Conservation (phyloP, 2,888 invertebrate genomes). For the Campopleginae sp. region DNA sequence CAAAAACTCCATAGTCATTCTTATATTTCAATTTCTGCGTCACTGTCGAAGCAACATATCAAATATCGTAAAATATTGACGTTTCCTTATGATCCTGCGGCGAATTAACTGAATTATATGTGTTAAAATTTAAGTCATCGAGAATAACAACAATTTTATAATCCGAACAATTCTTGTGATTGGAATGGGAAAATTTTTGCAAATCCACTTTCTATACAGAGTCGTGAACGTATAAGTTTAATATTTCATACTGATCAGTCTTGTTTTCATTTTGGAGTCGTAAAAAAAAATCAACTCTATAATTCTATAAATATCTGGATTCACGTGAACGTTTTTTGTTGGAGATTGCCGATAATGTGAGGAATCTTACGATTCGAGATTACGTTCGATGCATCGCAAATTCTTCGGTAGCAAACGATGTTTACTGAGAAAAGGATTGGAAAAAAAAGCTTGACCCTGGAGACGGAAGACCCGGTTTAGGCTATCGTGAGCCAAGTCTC, state of each 20-base stretch:
- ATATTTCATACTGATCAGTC: too few relatives aligned
- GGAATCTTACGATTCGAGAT: not conserved
- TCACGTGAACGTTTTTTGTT: too few relatives aligned
- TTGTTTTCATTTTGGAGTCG: too few relatives aligned
- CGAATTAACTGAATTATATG: not conserved
- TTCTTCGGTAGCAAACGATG: slow-evolving; percentile 8
- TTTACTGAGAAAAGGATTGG: slow-evolving; percentile 28
- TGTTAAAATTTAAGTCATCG: not conserved
- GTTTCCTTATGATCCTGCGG: not conserved
- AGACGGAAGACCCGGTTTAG: slow-evolving; percentile 28
- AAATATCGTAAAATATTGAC: not conserved
- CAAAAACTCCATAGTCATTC: slow-evolving; percentile 34
- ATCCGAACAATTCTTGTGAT: not conserved
- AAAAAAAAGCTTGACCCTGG: slow-evolving; percentile 51
- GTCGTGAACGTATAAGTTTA: too few relatives aligned
- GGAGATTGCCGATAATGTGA: not conserved
- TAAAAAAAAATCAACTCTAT: too few relatives aligned
- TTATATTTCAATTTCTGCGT: slow-evolving; percentile 6
- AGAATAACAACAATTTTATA: not conserved
- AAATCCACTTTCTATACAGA: too few relatives aligned
- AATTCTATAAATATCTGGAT: too few relatives aligned
- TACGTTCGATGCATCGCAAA: slow-evolving; percentile 16
- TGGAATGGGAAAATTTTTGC: not conserved
- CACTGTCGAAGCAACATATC: not conserved
- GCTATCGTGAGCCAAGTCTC: slow-evolving; percentile 33